A percentile compares a stretch with the other conserved stretches of the same genome.
These are phyloP conservation scores for Rana temporaria DNA, from an alignment of 2,113 vertebrate species.

Conservation along the genomic window DNA sequence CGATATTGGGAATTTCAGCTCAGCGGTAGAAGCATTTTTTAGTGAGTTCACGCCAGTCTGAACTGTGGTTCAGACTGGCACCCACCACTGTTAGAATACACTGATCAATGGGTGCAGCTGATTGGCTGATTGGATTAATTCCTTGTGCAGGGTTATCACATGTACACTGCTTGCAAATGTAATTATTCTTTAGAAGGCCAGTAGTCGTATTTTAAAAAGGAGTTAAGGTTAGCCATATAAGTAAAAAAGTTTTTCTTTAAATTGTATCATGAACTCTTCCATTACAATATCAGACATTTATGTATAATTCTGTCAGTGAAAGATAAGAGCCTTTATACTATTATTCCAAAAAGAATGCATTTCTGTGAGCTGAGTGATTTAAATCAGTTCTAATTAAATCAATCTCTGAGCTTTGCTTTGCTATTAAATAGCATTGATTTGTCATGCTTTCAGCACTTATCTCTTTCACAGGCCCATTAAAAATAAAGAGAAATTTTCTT, in stretches of 20 bases:
- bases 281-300: neutral
- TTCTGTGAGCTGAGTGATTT: constrained; percentile 11
- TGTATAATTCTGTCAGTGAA: neutral
- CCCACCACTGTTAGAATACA: too few species aligned
- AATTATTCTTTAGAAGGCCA: neutral
- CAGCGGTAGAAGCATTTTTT: too few species aligned
- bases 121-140: too few species aligned
- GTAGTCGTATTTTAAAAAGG: neutral
- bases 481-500: constrained; percentile 15
- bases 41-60: too few species aligned
- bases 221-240: neutral
- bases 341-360: neutral
- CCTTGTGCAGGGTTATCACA: too few species aligned
- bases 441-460: constrained; percentile 14
- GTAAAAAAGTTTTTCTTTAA: neutral
- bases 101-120: too few species aligned
- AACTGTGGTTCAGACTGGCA: too few species aligned
- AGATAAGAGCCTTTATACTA: constrained; percentile 2
- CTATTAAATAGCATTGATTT: constrained; percentile 36
- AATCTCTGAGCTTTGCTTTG: constrained; percentile 2
- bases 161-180: too few species aligned
- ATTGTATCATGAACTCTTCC: neutral
- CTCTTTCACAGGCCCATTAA: constrained; percentile 30
- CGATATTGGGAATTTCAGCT: too few species aligned
- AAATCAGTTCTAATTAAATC: constrained; percentile 26